Conservation (phyloP, 1,140 invertebrate species). For the Parapsyche elsis region DNA sequence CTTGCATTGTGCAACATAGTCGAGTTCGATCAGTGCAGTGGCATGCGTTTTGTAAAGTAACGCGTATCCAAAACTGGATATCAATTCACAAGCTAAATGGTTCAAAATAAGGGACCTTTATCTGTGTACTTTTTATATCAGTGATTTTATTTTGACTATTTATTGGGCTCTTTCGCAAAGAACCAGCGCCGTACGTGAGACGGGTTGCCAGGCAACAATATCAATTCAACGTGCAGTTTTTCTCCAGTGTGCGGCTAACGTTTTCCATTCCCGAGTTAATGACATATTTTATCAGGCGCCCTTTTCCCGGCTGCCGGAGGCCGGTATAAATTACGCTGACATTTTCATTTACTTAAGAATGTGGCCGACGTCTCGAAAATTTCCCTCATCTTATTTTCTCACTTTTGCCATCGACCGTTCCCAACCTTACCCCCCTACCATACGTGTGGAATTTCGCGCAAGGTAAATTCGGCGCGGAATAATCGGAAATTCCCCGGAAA, state of each 20-base stretch:
- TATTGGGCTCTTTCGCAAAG: no score
- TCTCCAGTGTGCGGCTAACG: constrained; percentile 25
- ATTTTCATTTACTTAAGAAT: constrained; percentile 48
- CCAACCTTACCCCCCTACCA: no score
- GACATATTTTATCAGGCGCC: constrained; percentile 42
- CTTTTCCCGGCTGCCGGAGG: constrained; percentile 1
- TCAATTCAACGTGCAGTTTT: constrained; percentile 36
- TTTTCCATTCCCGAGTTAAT: constrained; percentile 42
- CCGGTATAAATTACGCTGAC: constrained; percentile 42
- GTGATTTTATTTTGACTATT: no score
- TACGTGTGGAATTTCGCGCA: neutral
- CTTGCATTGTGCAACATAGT: no score
- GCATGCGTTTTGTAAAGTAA: no score
- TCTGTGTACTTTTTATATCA: no score
- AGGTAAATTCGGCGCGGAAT: neutral
- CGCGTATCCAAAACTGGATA: no score
- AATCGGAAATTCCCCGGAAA: constrained; percentile 3
- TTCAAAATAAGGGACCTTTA: no score
- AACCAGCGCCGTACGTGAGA: no score
- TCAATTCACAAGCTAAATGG: no score
- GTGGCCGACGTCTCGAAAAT: constrained; percentile 39
- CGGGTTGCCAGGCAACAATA: constrained; percentile 19
- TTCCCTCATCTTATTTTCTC: constrained; percentile 40
- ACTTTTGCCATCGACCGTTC: constrained; percentile 33
- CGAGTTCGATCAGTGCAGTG: no score